Percentiles rank a stretch among this genome's conserved stretches.
These are phyloP conservation scores for Amyelois transitella DNA, from an alignment of 1,140 invertebrate species.

Conservation along the genomic window DNA sequence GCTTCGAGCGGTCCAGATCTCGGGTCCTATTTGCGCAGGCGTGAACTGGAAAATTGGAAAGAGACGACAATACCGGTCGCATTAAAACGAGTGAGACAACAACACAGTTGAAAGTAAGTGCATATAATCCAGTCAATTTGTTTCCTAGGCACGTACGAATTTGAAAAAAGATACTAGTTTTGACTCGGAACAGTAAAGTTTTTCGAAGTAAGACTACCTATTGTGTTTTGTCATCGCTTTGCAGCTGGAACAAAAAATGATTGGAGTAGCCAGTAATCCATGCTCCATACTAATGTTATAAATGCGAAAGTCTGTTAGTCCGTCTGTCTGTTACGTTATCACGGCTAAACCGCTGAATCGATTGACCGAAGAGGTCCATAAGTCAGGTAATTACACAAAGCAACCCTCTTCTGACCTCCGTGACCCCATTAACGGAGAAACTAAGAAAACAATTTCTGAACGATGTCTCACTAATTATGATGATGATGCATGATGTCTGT, in stretches of 20 bases:
- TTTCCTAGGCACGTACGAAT: conserved; percentile 58
- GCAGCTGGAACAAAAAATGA: not conserved
- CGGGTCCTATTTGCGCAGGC: conserved; percentile 51
- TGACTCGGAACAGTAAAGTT: not conserved
- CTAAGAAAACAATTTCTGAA: too few relatives aligned
- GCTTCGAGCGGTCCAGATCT: conserved; percentile 54
- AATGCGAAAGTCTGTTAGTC: too few relatives aligned
- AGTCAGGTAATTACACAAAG: too few relatives aligned
- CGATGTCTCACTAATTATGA: too few relatives aligned
- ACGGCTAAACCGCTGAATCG: too few relatives aligned
- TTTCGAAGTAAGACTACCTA: not conserved
- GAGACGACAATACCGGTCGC: conserved; percentile 22
- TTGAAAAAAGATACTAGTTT: conserved; percentile 24
- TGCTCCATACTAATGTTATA: too few relatives aligned
- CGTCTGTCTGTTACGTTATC: too few relatives aligned
- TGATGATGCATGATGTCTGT: too few relatives aligned
- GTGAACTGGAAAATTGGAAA: conserved; percentile 44
- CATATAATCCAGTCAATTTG: conserved; percentile 60
- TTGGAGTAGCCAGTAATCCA: not conserved
- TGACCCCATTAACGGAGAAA: too few relatives aligned
- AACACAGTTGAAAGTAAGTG: conserved; percentile 36
- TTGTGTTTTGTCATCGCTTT: not conserved
- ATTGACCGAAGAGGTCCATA: too few relatives aligned
- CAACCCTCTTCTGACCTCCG: too few relatives aligned
- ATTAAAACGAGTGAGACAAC: conserved; percentile 30